These are phyloP conservation scores for Phymatocera aterrima DNA, from an alignment of 2,888 invertebrate species.

Conservation along the genomic window DNA sequence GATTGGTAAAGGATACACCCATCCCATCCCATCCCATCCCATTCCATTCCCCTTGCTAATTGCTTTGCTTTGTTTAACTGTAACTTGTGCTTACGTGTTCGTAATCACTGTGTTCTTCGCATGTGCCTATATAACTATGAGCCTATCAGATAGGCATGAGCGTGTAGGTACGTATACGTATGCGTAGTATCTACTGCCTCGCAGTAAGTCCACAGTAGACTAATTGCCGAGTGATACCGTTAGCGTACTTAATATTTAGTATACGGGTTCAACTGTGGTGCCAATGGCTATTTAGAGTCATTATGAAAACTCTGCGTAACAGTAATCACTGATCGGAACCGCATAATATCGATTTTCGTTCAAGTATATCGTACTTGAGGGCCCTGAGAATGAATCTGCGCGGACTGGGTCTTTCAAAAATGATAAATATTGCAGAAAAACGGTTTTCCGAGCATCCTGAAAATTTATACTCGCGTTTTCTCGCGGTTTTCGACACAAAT, in stretches of 20 bases:
- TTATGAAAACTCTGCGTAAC: not conserved
- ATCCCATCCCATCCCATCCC: no score
- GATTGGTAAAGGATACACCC: conserved; percentile 7
- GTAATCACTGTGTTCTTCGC: conserved; percentile 19
- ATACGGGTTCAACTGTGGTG: conserved; percentile 26
- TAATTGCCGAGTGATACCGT: conserved; percentile 43
- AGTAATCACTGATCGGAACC: no score
- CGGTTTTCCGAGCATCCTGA: not conserved
- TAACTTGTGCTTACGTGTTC: conserved; percentile 38
- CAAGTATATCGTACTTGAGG: no score
- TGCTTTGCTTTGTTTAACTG: conserved; percentile 44
- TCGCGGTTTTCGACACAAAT: no score
- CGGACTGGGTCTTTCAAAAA: no score
- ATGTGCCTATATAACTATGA: no score
- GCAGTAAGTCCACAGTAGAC: conserved; percentile 11
- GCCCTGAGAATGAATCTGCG: no score
- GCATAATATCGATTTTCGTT: no score
- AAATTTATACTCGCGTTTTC: not conserved
- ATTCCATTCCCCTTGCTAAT: conserved; percentile 7
- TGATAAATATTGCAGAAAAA: no score
- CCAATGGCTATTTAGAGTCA: not conserved
- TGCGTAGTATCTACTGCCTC: no score
- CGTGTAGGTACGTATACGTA: no score
- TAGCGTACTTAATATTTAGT: conserved; percentile 38
- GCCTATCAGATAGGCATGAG: no score